Base-by-base conservation (phyloP, 30 jellyfish, hydroid and myxozoan genomes). In the Catostylus mosaicus region DNA sequence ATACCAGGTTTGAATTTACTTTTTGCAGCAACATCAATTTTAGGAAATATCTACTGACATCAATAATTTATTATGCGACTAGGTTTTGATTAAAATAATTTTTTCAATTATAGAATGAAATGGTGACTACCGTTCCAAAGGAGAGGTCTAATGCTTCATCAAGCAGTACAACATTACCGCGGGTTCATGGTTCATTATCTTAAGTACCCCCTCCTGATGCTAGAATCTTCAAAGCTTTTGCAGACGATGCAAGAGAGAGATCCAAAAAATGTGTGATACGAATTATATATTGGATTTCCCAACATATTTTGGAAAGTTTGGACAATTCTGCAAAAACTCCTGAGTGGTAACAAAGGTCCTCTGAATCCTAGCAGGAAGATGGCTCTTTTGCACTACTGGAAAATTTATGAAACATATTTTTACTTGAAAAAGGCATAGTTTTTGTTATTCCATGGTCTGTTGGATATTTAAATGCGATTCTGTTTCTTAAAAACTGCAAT, bases 1-100 rank as follows among this genome's bases (percentile, higher is more conserved):
- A n/a, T 95, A 88, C 59, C 97, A 95, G 86, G 96, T 86, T 29
- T 2, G 59, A 67, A 6, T 46, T 16, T 30, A 63, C 75, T 5
- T 30, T 63, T 23, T 9, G 24, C 46, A 63, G 11, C 16, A 43
- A 16, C 14, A 6, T 43, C 54, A 43, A 16, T 5, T 9, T 26
- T 23, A n/a, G n/a, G 26, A 18, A 56, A 12, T 18, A 63, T 18
- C 62, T 36, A 29, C 46, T n/a, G 8, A 43, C 70, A 3, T 29
- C 71, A 0, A 4, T 43, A 11, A 7, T 29, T n/a, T 26, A 45
- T 74, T 23, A 16, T 27, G 69, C 70, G 3, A 38, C 10, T 19
- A 6, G 23, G 6, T 54, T 74, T 10, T 5, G 18, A 16, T 77
- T 36, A 23, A 34, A 18, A 11, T 30, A 16, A 68, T 40, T 6